Conservation (phyloP, 2,797 vertebrate genomes). For the Stomatorhinus walkeri region DNA sequence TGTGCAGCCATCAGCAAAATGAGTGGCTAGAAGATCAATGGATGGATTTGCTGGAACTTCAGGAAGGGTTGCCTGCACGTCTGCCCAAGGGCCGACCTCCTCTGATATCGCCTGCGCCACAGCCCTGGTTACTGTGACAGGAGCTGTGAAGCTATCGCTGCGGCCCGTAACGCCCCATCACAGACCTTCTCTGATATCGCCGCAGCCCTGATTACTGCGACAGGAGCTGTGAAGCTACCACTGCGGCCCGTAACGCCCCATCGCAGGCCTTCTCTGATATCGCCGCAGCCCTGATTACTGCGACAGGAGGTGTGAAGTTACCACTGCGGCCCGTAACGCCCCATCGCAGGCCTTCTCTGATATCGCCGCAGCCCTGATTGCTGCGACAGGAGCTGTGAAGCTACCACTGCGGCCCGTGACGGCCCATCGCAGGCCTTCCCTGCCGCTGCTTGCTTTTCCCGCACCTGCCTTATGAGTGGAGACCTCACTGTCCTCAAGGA, state of each 20-base stretch:
- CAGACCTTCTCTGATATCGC: neutral
- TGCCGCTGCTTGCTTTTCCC: neutral
- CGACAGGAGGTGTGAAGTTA: neutral
- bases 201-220: neutral
- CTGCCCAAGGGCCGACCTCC: neutral
- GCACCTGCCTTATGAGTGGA: constrained; percentile 24
- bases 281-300: neutral
- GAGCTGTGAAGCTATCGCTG: neutral
- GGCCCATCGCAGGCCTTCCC: neutral
- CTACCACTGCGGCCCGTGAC: neutral
- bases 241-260: neutral
- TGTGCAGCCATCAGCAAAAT: neutral
- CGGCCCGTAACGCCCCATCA: neutral
- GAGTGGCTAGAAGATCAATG: neutral
- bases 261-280: neutral
- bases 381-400: neutral
- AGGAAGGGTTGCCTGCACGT: neutral
- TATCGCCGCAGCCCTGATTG: neutral
- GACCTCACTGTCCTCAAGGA: constrained; percentile 4
- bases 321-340: neutral
- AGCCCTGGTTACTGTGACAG: neutral
- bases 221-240: neutral
- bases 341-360: neutral
- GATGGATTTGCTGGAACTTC: neutral
- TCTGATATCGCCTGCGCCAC: neutral